Evolutionary conservation across 2,888 invertebrate genomes (phyloP).

Genomic region (Caenorhabditis sp.): DNA sequence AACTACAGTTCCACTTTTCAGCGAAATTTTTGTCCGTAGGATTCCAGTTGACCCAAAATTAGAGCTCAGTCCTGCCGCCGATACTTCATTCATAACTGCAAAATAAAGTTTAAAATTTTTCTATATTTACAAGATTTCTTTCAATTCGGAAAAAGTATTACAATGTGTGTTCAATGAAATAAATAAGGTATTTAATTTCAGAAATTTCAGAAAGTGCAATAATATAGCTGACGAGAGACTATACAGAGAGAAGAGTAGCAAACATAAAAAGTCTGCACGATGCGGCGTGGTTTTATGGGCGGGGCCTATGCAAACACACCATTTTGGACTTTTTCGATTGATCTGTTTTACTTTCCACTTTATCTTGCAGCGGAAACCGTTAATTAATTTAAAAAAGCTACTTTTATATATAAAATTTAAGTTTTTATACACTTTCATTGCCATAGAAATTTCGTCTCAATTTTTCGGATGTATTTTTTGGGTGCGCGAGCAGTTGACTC

Average conservation of each 20-base stretch:
- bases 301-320: neutral
- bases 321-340: neutral
- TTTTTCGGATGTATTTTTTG: too few relatives aligned
- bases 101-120: too few relatives aligned
- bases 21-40: constrained; percentile 66
- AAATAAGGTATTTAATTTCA: too few relatives aligned
- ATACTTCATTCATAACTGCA: constrained; percentile 35
- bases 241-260: neutral
- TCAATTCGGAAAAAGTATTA: too few relatives aligned
- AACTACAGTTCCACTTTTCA: constrained; percentile 58
- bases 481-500: constrained; percentile 3
- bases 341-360: neutral
- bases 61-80: neutral
- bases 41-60: constrained; percentile 24
- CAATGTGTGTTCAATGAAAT: too few relatives aligned
- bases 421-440: too few relatives aligned
- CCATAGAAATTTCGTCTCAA: too few relatives aligned
- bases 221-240: too few relatives aligned
- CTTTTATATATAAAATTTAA: too few relatives aligned
- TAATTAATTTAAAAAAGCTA: too few relatives aligned
- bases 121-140: too few relatives aligned
- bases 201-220: neutral
- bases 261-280: neutral
- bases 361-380: too few relatives aligned
- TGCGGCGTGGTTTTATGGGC: neutral